Base-by-base conservation (phyloP, 2,888 invertebrate genomes). In the Parelbella ahira region DNA sequence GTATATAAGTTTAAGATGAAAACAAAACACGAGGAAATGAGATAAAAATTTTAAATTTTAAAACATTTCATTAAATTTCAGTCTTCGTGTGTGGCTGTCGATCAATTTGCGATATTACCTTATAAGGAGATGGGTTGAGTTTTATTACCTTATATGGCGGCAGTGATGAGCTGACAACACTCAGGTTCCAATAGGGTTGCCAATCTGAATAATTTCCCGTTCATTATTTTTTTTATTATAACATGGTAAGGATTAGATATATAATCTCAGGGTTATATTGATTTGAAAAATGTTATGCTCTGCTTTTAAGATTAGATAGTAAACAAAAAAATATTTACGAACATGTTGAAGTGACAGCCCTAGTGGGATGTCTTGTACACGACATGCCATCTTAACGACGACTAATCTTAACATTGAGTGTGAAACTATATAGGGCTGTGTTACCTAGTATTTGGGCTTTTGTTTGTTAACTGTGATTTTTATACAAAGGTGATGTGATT, bases 1-100 rank as follows among this genome's bases (percentile, higher is more conserved):
- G n/a, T n/a, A n/a, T n/a, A n/a, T n/a, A n/a, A n/a, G n/a, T n/a
- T n/a, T n/a, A n/a, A n/a, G n/a, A n/a, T n/a, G n/a, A n/a, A n/a
- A n/a, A n/a, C n/a, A n/a, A n/a, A n/a, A n/a, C n/a, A n/a, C n/a
- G n/a, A n/a, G n/a, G n/a, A n/a, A n/a, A n/a, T n/a, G n/a, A n/a
- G n/a, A n/a, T n/a, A n/a, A 13, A 7, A 11, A 8, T 13, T 13
- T 27, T 3, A 27, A 13, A 27, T 13, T 27, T 13, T 1, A 27
- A 13, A 13, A 13, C 4, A 7, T 10, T 7, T 4, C n/a, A 4
- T n/a, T 25, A 11, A 25, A n/a, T n/a, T 25, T 25, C 6, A 5
- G 28, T 18, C 9, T 10, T 24, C 24, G 34, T 36, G 25, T 36
- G 36, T 11, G 18, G 4, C 19, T 19, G 37, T 27, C 27, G 18